Conservation (phyloP, 2,113 vertebrate species). For the Chelonoidis abingdonii region DNA sequence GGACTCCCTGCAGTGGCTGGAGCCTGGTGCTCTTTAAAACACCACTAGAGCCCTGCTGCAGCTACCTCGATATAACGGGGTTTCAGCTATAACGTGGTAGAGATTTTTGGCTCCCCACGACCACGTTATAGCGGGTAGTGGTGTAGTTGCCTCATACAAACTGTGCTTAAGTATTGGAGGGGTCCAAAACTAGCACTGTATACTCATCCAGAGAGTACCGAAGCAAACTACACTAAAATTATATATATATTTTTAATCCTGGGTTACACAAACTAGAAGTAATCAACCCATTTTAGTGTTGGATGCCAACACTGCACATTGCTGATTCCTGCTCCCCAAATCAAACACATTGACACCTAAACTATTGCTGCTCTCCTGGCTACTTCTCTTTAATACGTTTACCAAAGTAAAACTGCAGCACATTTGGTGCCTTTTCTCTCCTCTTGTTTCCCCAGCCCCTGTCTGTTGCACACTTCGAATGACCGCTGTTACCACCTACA, state of each 20-base stretch:
- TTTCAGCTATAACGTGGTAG: too few relatives aligned
- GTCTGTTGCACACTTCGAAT: slow-evolving; percentile 44
- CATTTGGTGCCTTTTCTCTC: background rate
- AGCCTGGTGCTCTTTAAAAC: too few relatives aligned
- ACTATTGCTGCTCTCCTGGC: background rate
- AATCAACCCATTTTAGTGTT: background rate
- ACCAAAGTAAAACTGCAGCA: background rate
- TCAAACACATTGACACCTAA: background rate
- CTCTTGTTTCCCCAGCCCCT: slow-evolving; percentile 57
- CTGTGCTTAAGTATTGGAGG: too few relatives aligned
- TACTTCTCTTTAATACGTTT: background rate
- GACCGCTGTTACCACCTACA: slow-evolving; percentile 83
- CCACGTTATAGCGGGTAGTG: too few relatives aligned
- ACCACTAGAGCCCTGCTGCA: too few relatives aligned
- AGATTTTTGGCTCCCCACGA: too few relatives aligned
- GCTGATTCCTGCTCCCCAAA: background rate
- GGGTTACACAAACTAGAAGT: background rate
- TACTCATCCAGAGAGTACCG: background rate
- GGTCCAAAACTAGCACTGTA: background rate
- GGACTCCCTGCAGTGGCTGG: too few relatives aligned
- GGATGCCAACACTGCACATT: background rate
- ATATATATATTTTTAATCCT: background rate
- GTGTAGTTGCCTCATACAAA: too few relatives aligned
- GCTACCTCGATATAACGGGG: too few relatives aligned
- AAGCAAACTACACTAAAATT: slow-evolving; percentile 10